Evolutionary conservation across 1,140 invertebrate species (phyloP), one percentile per base, ranked within the genome.

Genomic region (Sinonovacula constricta): DNA sequence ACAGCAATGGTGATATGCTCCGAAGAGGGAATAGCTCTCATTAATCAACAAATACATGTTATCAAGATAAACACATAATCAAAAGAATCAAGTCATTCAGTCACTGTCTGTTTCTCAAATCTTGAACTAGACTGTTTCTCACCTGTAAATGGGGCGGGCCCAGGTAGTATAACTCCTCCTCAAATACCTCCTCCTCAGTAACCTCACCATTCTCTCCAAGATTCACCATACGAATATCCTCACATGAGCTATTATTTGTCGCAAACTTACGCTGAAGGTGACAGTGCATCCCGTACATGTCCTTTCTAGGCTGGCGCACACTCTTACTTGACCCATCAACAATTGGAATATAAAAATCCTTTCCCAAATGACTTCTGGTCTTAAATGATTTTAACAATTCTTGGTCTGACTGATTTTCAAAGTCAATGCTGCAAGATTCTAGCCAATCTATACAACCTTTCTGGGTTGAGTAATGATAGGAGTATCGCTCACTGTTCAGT

Each of bases 371-470:
- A n/a, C n/a, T n/a, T n/a, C n/a, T n/a, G n/a, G 39, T 45, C 7
- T 45, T 30, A 45, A 45, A 74, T 0, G 59, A 74, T 53, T 24
- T 53, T 3, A 74, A 28, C 7, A 74, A 30, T 49, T 62, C 70
- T 4, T 30, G 26, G 24, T 74, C 26, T 2, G 70, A 74, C 24
- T 39, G 33, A 10, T 30, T 74, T 62, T 26, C 36, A 33, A 0
- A 62, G 34, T 49, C 39, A 34, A 31, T 31, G 54, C 51, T 34
- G 30, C 60, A 65, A 5, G 51, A 65, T 26, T 76, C 72, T 28
- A 76, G 28, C 72, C 72, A 76, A 45, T 76, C 72, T 24, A 76
- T 76, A 36, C 72, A 76, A n/a, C 72, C 72, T 34, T 76, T 76
- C 22, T 76, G 49, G 18, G 62, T 26, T 2, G 62, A 76, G 54